A percentile compares a stretch with the other conserved stretches of the same genome.
These are phyloP conservation scores for Panulirus ornatus DNA, from an alignment of 1,140 invertebrate species.

Conservation along the genomic window DNA sequence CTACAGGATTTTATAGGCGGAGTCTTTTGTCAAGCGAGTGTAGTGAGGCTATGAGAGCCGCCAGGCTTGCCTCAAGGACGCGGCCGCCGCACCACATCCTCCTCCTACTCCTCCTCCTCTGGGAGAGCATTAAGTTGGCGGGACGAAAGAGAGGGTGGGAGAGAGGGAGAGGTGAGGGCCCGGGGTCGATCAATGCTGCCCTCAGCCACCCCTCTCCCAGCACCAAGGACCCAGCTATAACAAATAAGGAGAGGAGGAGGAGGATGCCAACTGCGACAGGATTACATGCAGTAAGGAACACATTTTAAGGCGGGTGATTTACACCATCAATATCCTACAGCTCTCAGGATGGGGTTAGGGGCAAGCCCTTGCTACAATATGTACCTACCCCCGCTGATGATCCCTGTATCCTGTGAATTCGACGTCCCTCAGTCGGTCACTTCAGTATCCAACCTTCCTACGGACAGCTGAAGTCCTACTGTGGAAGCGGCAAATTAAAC, in stretches of 20 bases:
- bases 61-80: conserved; percentile 2
- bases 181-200: neutral
- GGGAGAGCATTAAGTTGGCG: neutral
- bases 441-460: too few relatives aligned
- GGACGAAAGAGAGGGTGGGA: neutral
- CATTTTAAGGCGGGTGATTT: too few relatives aligned
- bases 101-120: too few relatives aligned
- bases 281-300: neutral
- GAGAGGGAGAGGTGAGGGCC: neutral
- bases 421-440: too few relatives aligned
- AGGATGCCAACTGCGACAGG: neutral
- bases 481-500: too few relatives aligned
- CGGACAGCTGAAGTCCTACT: too few relatives aligned
- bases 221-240: neutral
- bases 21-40: neutral
- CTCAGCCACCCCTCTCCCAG: neutral
- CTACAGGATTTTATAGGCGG: neutral
- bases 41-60: neutral
- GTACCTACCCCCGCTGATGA: too few relatives aligned
- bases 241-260: neutral
- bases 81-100: neutral
- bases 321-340: neutral
- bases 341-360: too few relatives aligned
- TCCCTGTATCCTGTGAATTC: too few relatives aligned
- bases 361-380: too few relatives aligned